These are phyloP conservation scores for Leucophenga varia DNA, from an alignment of 1,140 invertebrate species.

Conservation along the genomic window DNA sequence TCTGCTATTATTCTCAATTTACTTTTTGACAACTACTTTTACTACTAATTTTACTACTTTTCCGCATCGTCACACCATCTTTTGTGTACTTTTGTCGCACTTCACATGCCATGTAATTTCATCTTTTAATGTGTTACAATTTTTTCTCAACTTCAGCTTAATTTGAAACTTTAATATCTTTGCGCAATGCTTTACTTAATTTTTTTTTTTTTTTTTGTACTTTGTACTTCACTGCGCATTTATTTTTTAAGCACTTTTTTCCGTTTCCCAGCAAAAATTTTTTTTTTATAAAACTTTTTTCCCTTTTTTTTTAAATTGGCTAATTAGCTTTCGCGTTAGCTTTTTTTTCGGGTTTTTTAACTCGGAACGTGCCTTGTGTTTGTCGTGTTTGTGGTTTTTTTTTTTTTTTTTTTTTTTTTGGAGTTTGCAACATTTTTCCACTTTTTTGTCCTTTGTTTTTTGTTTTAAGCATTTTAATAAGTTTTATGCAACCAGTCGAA, in stretches of 20 bases:
- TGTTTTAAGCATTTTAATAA: slow-evolving; percentile 17
- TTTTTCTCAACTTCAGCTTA: no score
- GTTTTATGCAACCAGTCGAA: slow-evolving; percentile 13
- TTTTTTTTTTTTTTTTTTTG: no score
- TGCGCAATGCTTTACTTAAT: not conserved
- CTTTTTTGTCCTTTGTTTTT: not conserved
- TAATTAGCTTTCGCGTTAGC: slow-evolving; percentile 35
- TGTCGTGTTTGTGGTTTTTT: no score
- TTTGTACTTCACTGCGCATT: not conserved
- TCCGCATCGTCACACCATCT: no score
- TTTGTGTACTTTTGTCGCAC: no score
- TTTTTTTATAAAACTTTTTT: slow-evolving; percentile 32
- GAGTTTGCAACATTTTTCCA: slow-evolving; percentile 1
- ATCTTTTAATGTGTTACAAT: no score
- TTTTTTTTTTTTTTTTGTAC: not conserved
- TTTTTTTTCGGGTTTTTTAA: slow-evolving; percentile 10
- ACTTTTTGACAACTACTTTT: no score
- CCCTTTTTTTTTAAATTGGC: slow-evolving; percentile 31
- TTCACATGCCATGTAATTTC: no score
- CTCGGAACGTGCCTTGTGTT: slow-evolving; percentile 14
- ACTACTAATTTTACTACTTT: no score
- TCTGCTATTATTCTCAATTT: no score
- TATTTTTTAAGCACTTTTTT: not conserved
- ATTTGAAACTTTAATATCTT: no score
- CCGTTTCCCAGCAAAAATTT: not conserved